Evolutionary conservation across 2,888 invertebrate species (phyloP).

Genomic region (Scaptomyza caliginosa): DNA sequence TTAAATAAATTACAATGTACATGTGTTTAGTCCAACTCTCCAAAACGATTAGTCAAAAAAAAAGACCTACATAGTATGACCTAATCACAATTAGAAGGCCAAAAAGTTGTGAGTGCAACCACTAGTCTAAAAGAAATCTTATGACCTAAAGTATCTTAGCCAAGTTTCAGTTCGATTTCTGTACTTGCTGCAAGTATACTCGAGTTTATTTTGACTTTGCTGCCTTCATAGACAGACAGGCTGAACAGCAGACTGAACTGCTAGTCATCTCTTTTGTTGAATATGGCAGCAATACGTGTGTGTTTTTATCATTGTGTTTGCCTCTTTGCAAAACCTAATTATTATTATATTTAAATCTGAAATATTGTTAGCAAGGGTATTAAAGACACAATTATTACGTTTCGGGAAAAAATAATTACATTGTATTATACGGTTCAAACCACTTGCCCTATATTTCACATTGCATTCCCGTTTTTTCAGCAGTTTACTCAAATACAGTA

Average conservation of each 20-base stretch:
- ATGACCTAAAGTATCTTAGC: background rate
- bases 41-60: conserved; percentile 39
- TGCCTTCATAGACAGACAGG: background rate
- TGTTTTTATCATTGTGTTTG: too few species aligned
- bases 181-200: conserved; percentile 39
- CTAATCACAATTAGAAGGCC: conserved; percentile 54
- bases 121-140: too few species aligned
- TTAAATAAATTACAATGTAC: too few species aligned
- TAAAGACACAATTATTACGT: too few species aligned
- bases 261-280: conserved; percentile 36
- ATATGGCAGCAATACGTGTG: conserved; percentile 13
- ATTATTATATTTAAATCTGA: too few species aligned
- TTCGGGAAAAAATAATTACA: too few species aligned
- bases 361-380: too few species aligned
- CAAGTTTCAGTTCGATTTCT: background rate
- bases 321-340: too few species aligned
- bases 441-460: too few species aligned
- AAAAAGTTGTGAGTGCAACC: conserved; percentile 47
- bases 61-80: conserved; percentile 44
- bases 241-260: background rate
- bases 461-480: background rate
- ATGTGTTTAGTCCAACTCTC: background rate
- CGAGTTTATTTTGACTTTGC: conserved; percentile 41
- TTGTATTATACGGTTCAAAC: too few species aligned
- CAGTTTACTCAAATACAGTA: conserved; percentile 1